Base-by-base conservation (phyloP, 2,888 invertebrate genomes). In the Tridacna gigas region DNA sequence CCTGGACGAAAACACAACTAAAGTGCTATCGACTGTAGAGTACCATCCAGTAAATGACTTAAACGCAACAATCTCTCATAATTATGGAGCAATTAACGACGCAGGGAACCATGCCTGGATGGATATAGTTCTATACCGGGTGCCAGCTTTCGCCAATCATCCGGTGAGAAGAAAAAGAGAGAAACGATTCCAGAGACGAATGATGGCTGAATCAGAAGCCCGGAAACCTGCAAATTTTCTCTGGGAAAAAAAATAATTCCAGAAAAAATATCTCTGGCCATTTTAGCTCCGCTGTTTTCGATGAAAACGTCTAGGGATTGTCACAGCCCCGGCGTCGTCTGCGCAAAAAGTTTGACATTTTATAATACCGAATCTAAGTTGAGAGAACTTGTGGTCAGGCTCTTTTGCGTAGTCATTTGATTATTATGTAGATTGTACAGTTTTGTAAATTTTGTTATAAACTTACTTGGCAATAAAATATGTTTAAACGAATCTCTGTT, bases 1-100 rank as follows among this genome's bases (percentile, higher is more conserved):
- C 60, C 74, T 51, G 69, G 45, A 76, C 56, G 67, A 84, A 77
- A 73, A 78, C 76, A 61, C 65, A 73, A 61, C 66, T 79, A 26
- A 71, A 79, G 48, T 69, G 71, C 51, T 69, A 71, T 45, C 77
- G 56, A 69, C 77, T 51, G 9, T 60, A 56, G 25, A 45, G 28
- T 28, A 69, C 56, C 77, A 77, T 77, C 61, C 69, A 37, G 56
- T 61, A 56, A 60, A 67, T 69, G 25, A 66, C 71, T 77, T 60
- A 71, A 77, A 77, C 45, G 75, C 75, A 75, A 75, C 63, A 75
- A 63, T 63, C 63, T 75, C 61, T 75, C 47, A 63, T 75, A 75
- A 75, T 75, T 75, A 75, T 63, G 11, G 22, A 2, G 1, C 63
- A 63, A 63, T 75, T 65, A 65, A 18, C 75, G 13, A 22, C 7